Evolutionary conservation across 2,888 invertebrate genomes (phyloP).

Genomic region (Venusia cambrica): DNA sequence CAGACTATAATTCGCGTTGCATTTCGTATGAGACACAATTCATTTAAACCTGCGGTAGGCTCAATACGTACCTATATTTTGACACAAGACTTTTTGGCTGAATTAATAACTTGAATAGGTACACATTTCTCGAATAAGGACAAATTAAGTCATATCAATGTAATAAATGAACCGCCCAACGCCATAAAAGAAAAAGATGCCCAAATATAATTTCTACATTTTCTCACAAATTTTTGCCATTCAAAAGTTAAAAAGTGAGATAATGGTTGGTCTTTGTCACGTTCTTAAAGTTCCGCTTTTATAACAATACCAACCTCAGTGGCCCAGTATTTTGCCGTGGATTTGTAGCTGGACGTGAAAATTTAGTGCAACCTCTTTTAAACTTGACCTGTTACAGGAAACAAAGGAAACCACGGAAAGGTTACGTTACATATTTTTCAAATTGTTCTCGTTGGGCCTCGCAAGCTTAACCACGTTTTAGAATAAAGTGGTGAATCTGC

Average conservation of each 20-base stretch:
- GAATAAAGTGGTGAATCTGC: too few species aligned
- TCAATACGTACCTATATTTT: too few species aligned
- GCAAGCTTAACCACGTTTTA: too few species aligned
- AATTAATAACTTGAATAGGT: too few species aligned
- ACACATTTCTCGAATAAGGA: too few species aligned
- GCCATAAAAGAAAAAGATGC: conserved; percentile 14
- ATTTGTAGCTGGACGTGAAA: conserved; percentile 60
- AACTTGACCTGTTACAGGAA: conserved; percentile 58
- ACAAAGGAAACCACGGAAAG: conserved; percentile 36
- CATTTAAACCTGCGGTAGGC: too few species aligned
- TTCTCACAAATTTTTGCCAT: conserved; percentile 20
- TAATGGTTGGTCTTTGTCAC: conserved; percentile 26
- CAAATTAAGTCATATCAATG: too few species aligned
- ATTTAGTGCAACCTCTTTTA: conserved; percentile 68
- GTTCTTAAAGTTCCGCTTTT: conserved; percentile 39
- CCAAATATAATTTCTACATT: conserved; percentile 19
- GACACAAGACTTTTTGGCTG: too few species aligned
- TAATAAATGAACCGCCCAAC: conserved; percentile 10
- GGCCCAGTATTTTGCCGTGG: conserved; percentile 52
- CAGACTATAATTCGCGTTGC: too few species aligned
- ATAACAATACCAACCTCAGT: conserved; percentile 54
- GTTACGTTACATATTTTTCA: too few species aligned
- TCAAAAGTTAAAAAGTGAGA: conserved; percentile 26
- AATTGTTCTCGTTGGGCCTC: too few species aligned
- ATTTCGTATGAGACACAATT: too few species aligned